Evolutionary conservation across 2,113 vertebrate genomes (phyloP), one percentile per base, ranked within the genome.

Genomic region (Aythya baeri): DNA sequence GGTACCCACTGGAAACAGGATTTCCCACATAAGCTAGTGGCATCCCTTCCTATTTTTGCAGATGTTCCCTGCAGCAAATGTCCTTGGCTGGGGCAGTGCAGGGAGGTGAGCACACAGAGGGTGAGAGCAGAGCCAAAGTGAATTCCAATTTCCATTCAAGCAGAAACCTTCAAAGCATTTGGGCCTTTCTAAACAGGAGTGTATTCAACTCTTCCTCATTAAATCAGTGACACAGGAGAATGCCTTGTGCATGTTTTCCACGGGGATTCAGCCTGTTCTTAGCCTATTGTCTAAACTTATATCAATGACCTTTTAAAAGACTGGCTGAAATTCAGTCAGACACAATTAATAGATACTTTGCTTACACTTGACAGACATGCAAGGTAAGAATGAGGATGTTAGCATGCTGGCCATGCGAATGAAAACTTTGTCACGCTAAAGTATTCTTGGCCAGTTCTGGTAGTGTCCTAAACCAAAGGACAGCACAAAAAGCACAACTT

Each of bases 341-440:
- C 54, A 83, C 94, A 94, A 91, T 97, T 97, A 97, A 96, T 90
- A 80, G 57, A 91, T 65, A 61, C 31, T 96, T 96, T 97, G 71
- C 94, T 93, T 75, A 83, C 59, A 84, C 82, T 93, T 94, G 84
- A 96, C 91, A 97, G 96, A 88, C 80, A 89, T 91, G 94, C 83
- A 87, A 89, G 80, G 75, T 82, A 96, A 96, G 96, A 97, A 97
- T 96, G 97, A 97, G 91, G 90, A 96, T 96, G 94, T 95, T 96
- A 96, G 84, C 68, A 68, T 75, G 73, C 65, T 14, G 6, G 72
- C 88, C 92, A 95, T 95, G 91, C 21, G 54, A 96, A 93, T 2
- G 22, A 91, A 80, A 94, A 79, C 71, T 67, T 78, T 94, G 94
- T 84, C 79, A 93, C 2, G 13, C 86, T 85, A 5, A 95, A 94